A percentile compares a stretch with the other conserved stretches of the same genome.
Conservation (phyloP, 2,797 vertebrate species). For the Spinus olivaceus region DNA sequence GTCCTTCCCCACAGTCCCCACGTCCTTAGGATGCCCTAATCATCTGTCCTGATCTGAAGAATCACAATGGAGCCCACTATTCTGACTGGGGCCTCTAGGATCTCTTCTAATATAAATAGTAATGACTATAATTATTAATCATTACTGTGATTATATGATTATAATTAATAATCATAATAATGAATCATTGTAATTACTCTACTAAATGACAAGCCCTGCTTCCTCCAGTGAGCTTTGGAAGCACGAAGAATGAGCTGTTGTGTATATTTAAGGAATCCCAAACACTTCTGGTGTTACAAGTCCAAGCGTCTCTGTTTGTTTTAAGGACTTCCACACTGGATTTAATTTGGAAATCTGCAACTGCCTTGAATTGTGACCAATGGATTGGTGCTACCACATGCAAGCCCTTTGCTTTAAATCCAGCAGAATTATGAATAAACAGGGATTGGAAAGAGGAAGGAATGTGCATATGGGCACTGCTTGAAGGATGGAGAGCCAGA, state of each 20-base stretch:
- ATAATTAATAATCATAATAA: constrained; percentile 62
- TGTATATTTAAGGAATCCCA: constrained; percentile 15
- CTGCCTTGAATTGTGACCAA: constrained; percentile 20
- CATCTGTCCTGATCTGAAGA: neutral
- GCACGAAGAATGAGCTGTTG: constrained; percentile 16
- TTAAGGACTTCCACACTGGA: constrained; percentile 6
- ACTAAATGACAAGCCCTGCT: constrained; percentile 42
- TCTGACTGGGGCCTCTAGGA: constrained; percentile 16
- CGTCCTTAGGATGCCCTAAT: neutral
- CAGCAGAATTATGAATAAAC: neutral
- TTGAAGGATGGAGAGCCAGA: neutral
- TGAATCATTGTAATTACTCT: constrained; percentile 60
- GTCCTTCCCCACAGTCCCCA: neutral
- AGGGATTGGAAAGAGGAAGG: neutral
- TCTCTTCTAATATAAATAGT: constrained; percentile 43
- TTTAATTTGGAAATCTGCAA: constrained; percentile 20
- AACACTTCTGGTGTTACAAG: neutral
- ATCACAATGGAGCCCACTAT: neutral
- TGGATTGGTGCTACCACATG: neutral
- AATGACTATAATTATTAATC: constrained; percentile 65
- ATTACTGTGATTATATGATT: constrained; percentile 60
- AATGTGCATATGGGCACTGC: neutral
- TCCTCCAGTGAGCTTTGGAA: constrained; percentile 13
- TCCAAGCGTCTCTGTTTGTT: neutral
- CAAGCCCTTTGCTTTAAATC: neutral